Evolutionary conservation across 2,113 vertebrate species (phyloP).

Genomic region (Toxotes chatareus): DNA sequence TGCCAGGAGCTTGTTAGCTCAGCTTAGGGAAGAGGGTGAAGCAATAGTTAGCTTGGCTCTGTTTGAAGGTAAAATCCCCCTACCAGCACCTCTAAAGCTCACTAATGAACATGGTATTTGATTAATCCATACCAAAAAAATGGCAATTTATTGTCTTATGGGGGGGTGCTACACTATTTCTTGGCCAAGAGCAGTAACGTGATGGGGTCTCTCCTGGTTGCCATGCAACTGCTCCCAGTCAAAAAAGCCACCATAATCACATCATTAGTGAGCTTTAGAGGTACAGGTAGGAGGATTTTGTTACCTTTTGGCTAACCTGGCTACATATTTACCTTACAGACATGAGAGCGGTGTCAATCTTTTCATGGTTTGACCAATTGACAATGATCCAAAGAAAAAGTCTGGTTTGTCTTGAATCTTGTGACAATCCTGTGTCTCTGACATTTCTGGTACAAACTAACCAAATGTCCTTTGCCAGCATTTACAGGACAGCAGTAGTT

Average conservation of each 20-base stretch:
- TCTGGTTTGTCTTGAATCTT: neutral
- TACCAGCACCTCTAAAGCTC: neutral
- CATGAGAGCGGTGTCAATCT: neutral
- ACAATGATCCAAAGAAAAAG: neutral
- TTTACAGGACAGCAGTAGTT: conserved; percentile 24
- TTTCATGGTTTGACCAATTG: neutral
- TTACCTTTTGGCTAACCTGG: too few species aligned
- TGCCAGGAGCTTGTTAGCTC: neutral
- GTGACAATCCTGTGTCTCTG: neutral
- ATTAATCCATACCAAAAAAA: neutral
- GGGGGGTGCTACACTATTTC: neutral
- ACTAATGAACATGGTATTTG: neutral
- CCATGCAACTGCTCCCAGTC: conserved; percentile 1
- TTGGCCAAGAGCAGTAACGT: neutral
- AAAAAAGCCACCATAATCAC: neutral
- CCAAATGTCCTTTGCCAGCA: conserved; percentile 12
- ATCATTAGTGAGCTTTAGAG: neutral
- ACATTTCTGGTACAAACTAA: neutral
- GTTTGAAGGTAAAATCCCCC: neutral
- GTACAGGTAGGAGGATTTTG: neutral
- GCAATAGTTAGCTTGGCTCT: neutral
- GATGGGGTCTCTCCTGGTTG: conserved; percentile 7
- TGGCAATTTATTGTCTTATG: neutral
- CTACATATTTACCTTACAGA: neutral
- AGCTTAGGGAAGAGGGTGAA: neutral